phyloP scores from a whole-genome alignment of 2,113 vertebrate genomes.

The Cavia aperea region DNA sequence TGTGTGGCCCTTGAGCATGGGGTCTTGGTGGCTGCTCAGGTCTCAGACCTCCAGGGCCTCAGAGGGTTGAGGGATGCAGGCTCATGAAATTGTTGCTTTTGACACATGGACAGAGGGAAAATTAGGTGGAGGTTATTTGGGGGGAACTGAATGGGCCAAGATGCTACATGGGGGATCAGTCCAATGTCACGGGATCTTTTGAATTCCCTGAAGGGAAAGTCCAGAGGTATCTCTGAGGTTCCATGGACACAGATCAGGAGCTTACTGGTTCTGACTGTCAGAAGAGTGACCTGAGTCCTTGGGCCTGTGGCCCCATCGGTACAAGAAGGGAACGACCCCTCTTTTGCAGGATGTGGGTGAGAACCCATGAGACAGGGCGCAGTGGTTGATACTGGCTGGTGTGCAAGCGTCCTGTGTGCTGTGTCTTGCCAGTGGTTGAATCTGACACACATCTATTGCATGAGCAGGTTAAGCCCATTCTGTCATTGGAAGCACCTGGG shows the following conservation, averaged over 20 bases:
- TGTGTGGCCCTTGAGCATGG: not conserved
- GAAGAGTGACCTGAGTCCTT: not conserved
- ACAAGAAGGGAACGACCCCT: accelerated
- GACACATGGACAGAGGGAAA: not conserved
- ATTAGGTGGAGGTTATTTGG: not conserved
- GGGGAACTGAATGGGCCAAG: not conserved
- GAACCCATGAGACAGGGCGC: not conserved
- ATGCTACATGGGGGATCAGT: too few relatives aligned
- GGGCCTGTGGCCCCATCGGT: not conserved
- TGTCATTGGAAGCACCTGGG: not conserved
- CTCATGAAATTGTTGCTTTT: not conserved
- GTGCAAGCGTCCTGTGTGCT: too few relatives aligned
- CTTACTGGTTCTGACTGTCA: too few relatives aligned
- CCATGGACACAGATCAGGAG: not conserved
- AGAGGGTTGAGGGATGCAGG: not conserved
- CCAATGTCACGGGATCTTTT: not conserved
- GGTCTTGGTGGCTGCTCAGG: not conserved
- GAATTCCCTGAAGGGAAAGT: too few relatives aligned
- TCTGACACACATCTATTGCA: too few relatives aligned
- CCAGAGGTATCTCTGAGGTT: too few relatives aligned
- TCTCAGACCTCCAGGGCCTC: accelerated
- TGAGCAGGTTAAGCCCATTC: not conserved
- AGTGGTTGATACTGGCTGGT: not conserved
- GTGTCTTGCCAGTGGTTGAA: not conserved
- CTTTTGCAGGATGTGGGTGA: not conserved